Percentiles rank a stretch among this genome's conserved stretches.
Conservation (phyloP, 2,888 invertebrate genomes). For the Blomia tropicalis region DNA sequence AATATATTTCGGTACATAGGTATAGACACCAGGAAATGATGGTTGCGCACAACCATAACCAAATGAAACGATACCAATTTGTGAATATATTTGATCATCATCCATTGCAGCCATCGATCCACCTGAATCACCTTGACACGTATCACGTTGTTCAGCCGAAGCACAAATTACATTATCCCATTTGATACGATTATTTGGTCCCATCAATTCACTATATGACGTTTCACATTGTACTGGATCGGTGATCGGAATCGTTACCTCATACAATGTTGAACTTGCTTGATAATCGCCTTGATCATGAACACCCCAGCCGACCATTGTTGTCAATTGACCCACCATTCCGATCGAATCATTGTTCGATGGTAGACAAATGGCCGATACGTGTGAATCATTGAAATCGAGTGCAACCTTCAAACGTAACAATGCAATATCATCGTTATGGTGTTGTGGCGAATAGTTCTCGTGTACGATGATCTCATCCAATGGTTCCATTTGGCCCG, state of each 20-base stretch:
- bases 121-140: constrained; percentile 59
- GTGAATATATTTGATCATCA: constrained; percentile 58
- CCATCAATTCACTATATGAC: constrained; percentile 25
- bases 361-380: constrained; percentile 29
- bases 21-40: constrained; percentile 52
- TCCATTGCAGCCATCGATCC: constrained; percentile 70
- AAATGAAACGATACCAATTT: constrained; percentile 83
- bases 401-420: constrained; percentile 26
- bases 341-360: constrained; percentile 18
- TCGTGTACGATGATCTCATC: constrained; percentile 28
- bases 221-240: constrained; percentile 27
- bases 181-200: neutral
- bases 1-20: constrained; percentile 25
- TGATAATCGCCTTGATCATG: constrained; percentile 25
- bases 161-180: constrained; percentile 3
- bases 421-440: constrained; percentile 31
- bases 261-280: constrained; percentile 25
- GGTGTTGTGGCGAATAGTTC: constrained; percentile 27
- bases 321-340: constrained; percentile 24
- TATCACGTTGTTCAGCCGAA: neutral
- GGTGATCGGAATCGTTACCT: constrained; percentile 30
- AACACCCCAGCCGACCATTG: constrained; percentile 31
- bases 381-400: constrained; percentile 23
- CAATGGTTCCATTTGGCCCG: neutral
- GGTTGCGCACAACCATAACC: constrained; percentile 81